Conservation (phyloP, 2,113 vertebrate species). For the Anser cygnoides region DNA sequence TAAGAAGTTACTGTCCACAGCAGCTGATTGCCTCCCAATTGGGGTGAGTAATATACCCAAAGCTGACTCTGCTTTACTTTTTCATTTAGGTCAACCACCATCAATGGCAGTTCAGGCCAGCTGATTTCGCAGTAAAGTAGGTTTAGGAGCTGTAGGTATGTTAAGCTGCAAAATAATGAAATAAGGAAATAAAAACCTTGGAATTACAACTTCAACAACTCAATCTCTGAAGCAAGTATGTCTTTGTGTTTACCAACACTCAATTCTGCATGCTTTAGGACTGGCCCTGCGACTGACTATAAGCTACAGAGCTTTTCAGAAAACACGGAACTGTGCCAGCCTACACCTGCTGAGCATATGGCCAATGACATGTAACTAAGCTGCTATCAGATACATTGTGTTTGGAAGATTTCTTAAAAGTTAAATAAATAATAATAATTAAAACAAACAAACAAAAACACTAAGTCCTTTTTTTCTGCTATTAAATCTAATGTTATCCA, state of each 20-base stretch:
- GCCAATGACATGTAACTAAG: background rate
- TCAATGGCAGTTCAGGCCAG: background rate
- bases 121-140: background rate
- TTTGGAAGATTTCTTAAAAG: background rate
- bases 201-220: background rate
- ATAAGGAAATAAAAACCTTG: background rate
- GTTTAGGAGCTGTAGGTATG: background rate
- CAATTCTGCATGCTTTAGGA: background rate
- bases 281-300: background rate
- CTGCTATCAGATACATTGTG: background rate
- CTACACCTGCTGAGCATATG: background rate
- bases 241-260: background rate
- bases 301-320: background rate
- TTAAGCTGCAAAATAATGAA: background rate
- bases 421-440: background rate
- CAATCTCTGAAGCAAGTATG: background rate
- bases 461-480: background rate
- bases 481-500: background rate
- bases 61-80: background rate
- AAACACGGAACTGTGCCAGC: background rate
- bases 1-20: background rate
- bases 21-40: background rate
- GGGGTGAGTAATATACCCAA: background rate
- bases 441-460: background rate
- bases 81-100: background rate